Evolutionary conservation across 2,113 vertebrate genomes (phyloP), one percentile per base, ranked within the genome.

Genomic region (Turnix velox): DNA sequence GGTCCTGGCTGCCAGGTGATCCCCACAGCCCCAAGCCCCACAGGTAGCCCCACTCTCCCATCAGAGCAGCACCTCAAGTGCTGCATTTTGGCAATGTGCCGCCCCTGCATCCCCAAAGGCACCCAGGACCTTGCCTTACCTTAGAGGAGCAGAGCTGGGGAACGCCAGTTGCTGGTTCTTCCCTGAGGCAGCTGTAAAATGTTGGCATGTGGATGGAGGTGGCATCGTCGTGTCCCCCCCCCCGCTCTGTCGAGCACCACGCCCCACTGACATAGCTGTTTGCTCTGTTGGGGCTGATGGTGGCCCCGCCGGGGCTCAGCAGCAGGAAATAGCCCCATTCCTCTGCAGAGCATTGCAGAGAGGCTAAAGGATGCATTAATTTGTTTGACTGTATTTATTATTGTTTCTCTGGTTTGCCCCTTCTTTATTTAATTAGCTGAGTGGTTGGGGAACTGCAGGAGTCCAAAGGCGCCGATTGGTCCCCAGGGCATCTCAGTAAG

Each of bases 11-110:
- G 37, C 67, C 66, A 65, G 58, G 23, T 0, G 2, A 25, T 4
- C 4, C 62, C 78, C 27, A 45, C 20, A 0, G 0, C 12, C 25
- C 35, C 67, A 3, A 0, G 30, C 76, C 49, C 17, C 0, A 4
- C 24, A 37, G 22, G 22, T 12, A 76, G 45, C 43, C 15, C 59
- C 11, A 0, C 18, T 37, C 1, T 13, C 37, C 63, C n/a, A 24
- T 6, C 31, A 58, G 46, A 23, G 42, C 85, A 84, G 65, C 61
- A 43, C 35, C 49, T 30, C 0, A 0, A 16, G 17, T 19, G 72
- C 49, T 33, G 10, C 17, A 6, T 25, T 1, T 17, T 1, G 7
- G 4, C n/a, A 12, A 2, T 0, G 0, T 37, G 55, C 18, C 30
- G 3, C 30, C 19, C 28, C 42, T 7, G 4, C 1, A 2, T 49